Evolutionary conservation across 1,140 invertebrate species (phyloP).

Genomic region (Diuraphis noxia): DNA sequence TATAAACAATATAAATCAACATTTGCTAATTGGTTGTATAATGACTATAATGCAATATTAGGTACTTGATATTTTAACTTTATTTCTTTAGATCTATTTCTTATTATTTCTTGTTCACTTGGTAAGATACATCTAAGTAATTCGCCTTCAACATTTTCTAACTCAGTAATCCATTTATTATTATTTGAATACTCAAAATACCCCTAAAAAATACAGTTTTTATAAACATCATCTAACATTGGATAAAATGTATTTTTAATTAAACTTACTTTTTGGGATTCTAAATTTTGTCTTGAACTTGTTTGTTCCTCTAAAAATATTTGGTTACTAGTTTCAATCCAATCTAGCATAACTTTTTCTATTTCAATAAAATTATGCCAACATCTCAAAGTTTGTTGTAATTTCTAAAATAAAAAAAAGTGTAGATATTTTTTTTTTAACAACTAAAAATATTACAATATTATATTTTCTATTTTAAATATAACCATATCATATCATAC

Average conservation of each 20-base stretch:
- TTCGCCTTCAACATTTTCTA: slow-evolving; percentile 78
- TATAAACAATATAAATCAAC: slow-evolving; percentile 57
- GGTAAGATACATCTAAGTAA: slow-evolving; percentile 72
- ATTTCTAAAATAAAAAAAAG: slow-evolving; percentile 59
- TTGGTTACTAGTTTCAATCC: slow-evolving; percentile 81
- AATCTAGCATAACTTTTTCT: slow-evolving; percentile 77
- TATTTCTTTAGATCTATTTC: slow-evolving; percentile 72
- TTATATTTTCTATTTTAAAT: neutral
- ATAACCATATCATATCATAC: slow-evolving; percentile 64
- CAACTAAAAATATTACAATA: neutral
- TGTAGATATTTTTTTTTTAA: neutral
- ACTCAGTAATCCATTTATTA: slow-evolving; percentile 79
- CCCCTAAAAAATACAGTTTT: slow-evolving; percentile 63
- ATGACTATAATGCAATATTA: slow-evolving; percentile 33
- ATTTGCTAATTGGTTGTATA: neutral
- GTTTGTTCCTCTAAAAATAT: slow-evolving; percentile 76
- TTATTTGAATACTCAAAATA: slow-evolving; percentile 84
- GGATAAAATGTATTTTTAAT: neutral
- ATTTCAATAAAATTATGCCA: slow-evolving; percentile 86
- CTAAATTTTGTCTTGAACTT: slow-evolving; percentile 56
- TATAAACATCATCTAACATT: neutral
- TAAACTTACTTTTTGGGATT: slow-evolving; percentile 62
- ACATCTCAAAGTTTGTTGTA: slow-evolving; percentile 70
- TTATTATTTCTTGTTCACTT: slow-evolving; percentile 70
- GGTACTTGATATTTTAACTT: slow-evolving; percentile 77